A percentile compares a stretch with the other conserved stretches of the same genome.
Evolutionary conservation across 2,113 vertebrate species (phyloP).

Genomic region (Carassius carassius): DNA sequence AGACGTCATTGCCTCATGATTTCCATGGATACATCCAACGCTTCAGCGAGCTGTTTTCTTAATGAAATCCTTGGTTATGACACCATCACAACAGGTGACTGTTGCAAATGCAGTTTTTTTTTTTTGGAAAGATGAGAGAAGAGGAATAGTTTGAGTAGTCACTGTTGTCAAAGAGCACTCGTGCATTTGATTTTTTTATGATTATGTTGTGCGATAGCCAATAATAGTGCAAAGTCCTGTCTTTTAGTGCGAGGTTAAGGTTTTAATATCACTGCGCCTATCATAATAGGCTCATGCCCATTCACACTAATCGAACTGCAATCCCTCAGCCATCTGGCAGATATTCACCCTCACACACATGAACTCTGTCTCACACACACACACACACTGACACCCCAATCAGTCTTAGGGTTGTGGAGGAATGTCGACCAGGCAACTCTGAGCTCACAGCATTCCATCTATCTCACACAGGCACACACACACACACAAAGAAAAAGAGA

Average conservation of each 20-base stretch:
- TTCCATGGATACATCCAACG: constrained; percentile 42
- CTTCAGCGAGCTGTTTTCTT: neutral
- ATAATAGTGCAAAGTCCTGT: neutral
- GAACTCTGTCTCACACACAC: constrained; percentile 48
- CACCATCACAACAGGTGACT: neutral
- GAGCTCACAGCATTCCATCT: constrained; percentile 50
- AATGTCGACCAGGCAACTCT: constrained; percentile 69
- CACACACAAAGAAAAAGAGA: neutral
- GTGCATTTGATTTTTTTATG: neutral
- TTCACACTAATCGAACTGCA: constrained; percentile 64
- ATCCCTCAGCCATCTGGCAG: constrained; percentile 66
- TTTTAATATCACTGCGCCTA: constrained; percentile 15
- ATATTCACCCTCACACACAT: constrained; percentile 54
- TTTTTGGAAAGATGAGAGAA: neutral
- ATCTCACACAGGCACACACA: constrained; percentile 24
- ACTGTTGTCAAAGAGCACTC: neutral
- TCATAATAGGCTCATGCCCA: constrained; percentile 44
- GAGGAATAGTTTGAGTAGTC: constrained; percentile 11
- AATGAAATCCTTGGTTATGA: neutral
- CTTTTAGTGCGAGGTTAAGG: constrained; percentile 1
- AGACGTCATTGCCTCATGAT: constrained; percentile 11
- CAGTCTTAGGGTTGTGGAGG: constrained; percentile 65
- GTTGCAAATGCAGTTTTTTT: neutral
- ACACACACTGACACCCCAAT: constrained; percentile 54
- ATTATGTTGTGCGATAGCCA: neutral